A percentile compares a stretch with the other conserved stretches of the same genome.
Evolutionary conservation across 1,140 invertebrate species (phyloP).

Genomic region (Papilio xuthus): DNA sequence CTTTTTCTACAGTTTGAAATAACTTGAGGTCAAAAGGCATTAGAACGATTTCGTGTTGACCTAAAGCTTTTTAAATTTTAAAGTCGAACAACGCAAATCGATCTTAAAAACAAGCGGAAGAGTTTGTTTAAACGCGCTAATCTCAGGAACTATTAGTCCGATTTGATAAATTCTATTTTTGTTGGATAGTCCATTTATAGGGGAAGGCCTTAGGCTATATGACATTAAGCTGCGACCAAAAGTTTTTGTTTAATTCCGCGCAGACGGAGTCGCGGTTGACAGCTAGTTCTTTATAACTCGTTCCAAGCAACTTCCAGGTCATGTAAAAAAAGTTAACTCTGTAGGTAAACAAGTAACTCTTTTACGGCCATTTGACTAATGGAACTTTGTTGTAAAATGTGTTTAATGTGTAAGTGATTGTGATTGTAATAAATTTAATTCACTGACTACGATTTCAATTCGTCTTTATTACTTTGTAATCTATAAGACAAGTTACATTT

Average conservation of each 20-base stretch:
- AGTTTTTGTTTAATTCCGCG: no score
- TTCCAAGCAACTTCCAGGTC: background rate
- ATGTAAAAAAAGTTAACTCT: background rate
- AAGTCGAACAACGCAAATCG: background rate
- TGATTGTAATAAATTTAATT: slow-evolving; percentile 15
- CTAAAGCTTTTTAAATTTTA: background rate
- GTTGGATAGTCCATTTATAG: no score
- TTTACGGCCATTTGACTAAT: slow-evolving; percentile 14
- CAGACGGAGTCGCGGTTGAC: no score
- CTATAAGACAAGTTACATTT: slow-evolving; percentile 14
- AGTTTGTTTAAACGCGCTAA: no score
- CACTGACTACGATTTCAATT: background rate
- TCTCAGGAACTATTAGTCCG: no score
- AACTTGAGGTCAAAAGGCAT: slow-evolving; percentile 4
- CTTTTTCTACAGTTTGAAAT: background rate
- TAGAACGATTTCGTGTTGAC: slow-evolving; percentile 1
- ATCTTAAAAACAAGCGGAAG: background rate
- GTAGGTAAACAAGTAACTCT: background rate
- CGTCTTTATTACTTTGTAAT: slow-evolving; percentile 20
- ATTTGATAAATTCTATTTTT: no score
- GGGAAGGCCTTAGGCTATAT: no score
- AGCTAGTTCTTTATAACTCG: background rate
- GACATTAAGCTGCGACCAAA: no score
- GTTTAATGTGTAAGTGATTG: slow-evolving; percentile 7
- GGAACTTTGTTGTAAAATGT: slow-evolving; percentile 19